Conservation (phyloP, 2,113 vertebrate genomes). For the Cyanoderma ruficeps region DNA sequence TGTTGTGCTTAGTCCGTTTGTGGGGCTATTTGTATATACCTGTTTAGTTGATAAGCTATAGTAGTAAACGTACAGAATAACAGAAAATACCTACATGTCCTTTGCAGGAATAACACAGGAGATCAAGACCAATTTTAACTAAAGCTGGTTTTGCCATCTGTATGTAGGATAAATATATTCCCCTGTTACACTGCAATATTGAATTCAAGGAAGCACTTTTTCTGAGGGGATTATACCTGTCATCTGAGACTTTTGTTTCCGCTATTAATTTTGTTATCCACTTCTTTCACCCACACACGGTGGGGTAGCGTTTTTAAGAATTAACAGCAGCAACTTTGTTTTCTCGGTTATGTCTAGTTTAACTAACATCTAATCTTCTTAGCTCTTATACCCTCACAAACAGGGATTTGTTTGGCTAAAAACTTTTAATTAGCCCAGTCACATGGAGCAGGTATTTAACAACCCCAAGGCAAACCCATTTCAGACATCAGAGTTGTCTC, state of each 20-base stretch:
- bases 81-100: background rate
- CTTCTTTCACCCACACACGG: background rate
- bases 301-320: conserved; percentile 45
- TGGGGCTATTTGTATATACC: background rate
- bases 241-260: conserved; percentile 20
- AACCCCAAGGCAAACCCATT: conserved; percentile 39
- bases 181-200: background rate
- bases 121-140: background rate
- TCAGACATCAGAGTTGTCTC: conserved; percentile 41
- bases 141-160: background rate
- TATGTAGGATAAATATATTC: background rate
- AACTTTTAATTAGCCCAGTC: conserved; percentile 65
- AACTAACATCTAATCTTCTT: conserved; percentile 77
- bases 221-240: background rate
- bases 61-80: background rate
- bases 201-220: background rate
- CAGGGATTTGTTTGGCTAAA: conserved; percentile 69
- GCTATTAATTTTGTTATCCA: background rate
- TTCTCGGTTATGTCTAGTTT: conserved; percentile 58
- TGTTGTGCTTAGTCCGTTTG: background rate
- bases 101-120: background rate
- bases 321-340: conserved; percentile 64
- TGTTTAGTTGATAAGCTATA: background rate
- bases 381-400: conserved; percentile 71
- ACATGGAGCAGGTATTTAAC: conserved; percentile 66